Evolutionary conservation across 2,888 invertebrate species (phyloP).

Genomic region (Trachelus iudaicus): DNA sequence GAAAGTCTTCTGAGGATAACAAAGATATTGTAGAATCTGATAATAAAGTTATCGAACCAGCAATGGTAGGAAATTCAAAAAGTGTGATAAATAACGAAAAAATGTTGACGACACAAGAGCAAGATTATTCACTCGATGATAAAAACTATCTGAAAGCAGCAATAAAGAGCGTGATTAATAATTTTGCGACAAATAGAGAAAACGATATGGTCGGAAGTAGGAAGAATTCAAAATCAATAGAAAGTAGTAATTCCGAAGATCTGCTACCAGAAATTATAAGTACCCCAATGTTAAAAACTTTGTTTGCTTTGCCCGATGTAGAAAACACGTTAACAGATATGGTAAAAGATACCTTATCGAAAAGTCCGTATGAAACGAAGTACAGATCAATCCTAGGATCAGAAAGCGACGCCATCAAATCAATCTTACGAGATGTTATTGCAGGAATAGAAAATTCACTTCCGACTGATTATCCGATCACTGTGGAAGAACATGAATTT

Average conservation of each 20-base stretch:
- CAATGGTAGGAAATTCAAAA: background rate
- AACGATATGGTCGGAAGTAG: constrained; percentile 20
- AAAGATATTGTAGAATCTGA: background rate
- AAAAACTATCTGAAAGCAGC: constrained; percentile 27
- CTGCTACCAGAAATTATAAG: constrained; percentile 20
- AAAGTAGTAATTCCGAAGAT: constrained; percentile 4
- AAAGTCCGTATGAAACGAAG: constrained; percentile 11
- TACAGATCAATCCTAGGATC: constrained; percentile 18
- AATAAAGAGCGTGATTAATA: constrained; percentile 44
- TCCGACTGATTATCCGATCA: constrained; percentile 18
- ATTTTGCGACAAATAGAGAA: constrained; percentile 32
- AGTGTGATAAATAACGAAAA: background rate
- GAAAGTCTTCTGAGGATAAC: background rate
- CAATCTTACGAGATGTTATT: constrained; percentile 21
- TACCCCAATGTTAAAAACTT: constrained; percentile 36
- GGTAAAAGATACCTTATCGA: constrained; percentile 28
- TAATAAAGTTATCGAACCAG: background rate
- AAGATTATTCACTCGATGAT: constrained; percentile 19
- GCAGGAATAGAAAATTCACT: constrained; percentile 27
- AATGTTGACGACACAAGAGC: background rate
- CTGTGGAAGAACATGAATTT: constrained; percentile 32
- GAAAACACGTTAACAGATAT: constrained; percentile 37
- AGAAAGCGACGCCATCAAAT: constrained; percentile 23
- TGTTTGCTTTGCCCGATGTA: constrained; percentile 42
- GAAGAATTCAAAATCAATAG: constrained; percentile 3